Evolutionary conservation across 2,888 invertebrate species (phyloP), one percentile per base, ranked within the genome.

Genomic region (Julus scandinavius): DNA sequence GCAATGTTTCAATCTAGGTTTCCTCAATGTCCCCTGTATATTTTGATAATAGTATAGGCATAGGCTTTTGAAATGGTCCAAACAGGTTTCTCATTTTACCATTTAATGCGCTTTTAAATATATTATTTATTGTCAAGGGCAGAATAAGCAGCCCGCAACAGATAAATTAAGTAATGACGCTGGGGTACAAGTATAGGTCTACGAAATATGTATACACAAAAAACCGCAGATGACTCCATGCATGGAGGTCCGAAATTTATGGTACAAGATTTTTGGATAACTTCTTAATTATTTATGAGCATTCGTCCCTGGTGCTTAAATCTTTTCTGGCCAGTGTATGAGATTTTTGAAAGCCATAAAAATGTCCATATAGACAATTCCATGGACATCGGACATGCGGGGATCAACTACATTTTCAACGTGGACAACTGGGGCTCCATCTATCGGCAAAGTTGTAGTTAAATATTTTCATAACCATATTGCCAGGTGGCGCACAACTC

Each of bases 91-190:
- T 63, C 3, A 15, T 63, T 63, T 63, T 63, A n/a, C 63, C 63
- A n/a, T 63, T 63, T 2, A n/a, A n/a, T n/a, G n/a, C n/a, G 63
- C 63, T 63, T 63, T 63, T 63, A 63, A 63, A 63, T 63, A 63
- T 63, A 3, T 63, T 63, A 63, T 63, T 63, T 63, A 63, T 63
- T 15, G 63, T 17, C n/a, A 63, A 63, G 63, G 63, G 63, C 63
- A n/a, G 63, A 63, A 63, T 63, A 63, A 63, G 63, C 63, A 63
- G 2, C 63, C 11, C n/a, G 63, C 63, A 63, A 63, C 63, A n/a
- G 63, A 63, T 63, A 63, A 63, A 63, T 63, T 63, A 63, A 63
- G 63, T 63, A 63, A 63, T 63, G 63, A 63, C 63, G 63, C 63
- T 5, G 63, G 63, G 63, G 6, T 63, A 63, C 63, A n/a, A 63